These are phyloP conservation scores for Agrenia bidenticulata DNA, from an alignment of 2,888 invertebrate genomes.

Conservation along the genomic window DNA sequence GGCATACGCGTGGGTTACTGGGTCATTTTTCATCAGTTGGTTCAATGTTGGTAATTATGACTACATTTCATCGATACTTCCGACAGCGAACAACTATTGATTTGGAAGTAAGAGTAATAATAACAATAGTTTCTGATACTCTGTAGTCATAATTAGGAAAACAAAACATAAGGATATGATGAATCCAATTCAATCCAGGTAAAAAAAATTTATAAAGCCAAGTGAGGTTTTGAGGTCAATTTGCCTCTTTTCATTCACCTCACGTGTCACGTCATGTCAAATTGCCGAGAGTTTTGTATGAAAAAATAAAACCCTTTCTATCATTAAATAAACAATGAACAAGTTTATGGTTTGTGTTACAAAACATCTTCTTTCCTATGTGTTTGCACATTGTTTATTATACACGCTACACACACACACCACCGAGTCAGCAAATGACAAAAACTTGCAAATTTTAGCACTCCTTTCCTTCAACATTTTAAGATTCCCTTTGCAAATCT, in stretches of 20 bases:
- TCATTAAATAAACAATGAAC: background rate
- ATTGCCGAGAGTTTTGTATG: background rate
- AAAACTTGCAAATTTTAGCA: background rate
- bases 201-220: background rate
- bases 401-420: background rate
- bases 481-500: background rate
- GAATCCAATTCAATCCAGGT: too few species aligned
- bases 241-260: background rate
- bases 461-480: background rate
- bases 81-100: too few species aligned
- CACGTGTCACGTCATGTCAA: background rate
- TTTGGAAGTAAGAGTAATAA: too few species aligned
- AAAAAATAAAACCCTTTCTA: slow-evolving; percentile 1
- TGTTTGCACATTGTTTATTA: background rate
- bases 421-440: background rate
- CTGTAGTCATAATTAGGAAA: too few species aligned
- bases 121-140: too few species aligned
- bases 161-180: too few species aligned
- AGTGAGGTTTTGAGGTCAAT: slow-evolving; percentile 3
- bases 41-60: too few species aligned
- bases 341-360: too few species aligned
- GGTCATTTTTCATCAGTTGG: too few species aligned
- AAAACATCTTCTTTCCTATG: slow-evolving; percentile 1
- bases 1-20: too few species aligned
- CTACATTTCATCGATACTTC: too few species aligned